phyloP scores from a whole-genome alignment of 2,888 invertebrate species.

The Scelioninae gen. 1 region DNA sequence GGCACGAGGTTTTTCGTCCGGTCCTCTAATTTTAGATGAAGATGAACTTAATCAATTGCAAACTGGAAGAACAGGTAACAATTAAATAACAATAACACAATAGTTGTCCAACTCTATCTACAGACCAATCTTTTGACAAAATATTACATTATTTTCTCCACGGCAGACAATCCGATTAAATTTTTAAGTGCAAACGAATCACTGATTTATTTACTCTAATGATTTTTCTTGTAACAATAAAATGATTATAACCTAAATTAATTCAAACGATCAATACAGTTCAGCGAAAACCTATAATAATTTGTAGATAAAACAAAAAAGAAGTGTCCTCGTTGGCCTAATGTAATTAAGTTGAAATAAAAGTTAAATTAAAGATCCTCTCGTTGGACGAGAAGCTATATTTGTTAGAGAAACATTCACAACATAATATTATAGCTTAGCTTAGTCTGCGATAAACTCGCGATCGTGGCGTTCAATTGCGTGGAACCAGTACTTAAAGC shows the following conservation, averaged over 20 bases:
- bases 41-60: slow-evolving; percentile 78
- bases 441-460: slow-evolving; percentile 12
- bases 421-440: slow-evolving; percentile 15
- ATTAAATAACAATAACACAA: neutral
- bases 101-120: neutral
- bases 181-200: too few species aligned
- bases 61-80: slow-evolving; percentile 70
- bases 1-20: slow-evolving; percentile 74
- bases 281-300: slow-evolving; percentile 1
- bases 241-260: neutral
- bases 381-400: neutral
- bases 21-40: slow-evolving; percentile 80
- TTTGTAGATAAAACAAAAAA: neutral
- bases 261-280: neutral
- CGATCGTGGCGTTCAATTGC: slow-evolving; percentile 24
- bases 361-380: slow-evolving; percentile 14
- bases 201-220: neutral
- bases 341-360: slow-evolving; percentile 26
- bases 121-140: too few species aligned
- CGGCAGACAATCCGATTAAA: too few species aligned
- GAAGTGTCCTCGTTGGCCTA: slow-evolving; percentile 22
- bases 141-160: too few species aligned
- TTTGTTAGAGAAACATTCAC: slow-evolving; percentile 6
- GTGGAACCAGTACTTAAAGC: slow-evolving; percentile 39
- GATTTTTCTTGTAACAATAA: neutral